phyloP scores from a whole-genome alignment of 35 echinoderm and acorn worm species.

The Anneissia japonica region DNA sequence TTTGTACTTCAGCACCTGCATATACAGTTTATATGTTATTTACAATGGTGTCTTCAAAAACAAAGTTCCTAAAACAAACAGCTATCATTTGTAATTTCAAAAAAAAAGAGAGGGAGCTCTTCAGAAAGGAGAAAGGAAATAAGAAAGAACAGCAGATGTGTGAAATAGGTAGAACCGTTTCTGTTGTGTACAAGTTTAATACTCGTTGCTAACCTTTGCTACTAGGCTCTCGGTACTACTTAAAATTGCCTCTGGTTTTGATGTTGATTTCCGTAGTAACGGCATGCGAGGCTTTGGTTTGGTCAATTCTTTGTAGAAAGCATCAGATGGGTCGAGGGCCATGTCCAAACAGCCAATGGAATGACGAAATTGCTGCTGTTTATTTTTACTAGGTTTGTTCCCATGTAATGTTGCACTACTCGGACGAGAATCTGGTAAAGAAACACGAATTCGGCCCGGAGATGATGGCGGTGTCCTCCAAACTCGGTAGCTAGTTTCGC shows the following conservation, averaged over 20 bases:
- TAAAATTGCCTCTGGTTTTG: conserved; percentile 32
- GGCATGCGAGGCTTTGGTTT: conserved; percentile 46
- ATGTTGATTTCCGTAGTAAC: conserved; percentile 21
- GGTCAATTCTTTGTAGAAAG: conserved; percentile 86
- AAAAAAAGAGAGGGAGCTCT: too few relatives aligned
- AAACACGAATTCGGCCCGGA: conserved; percentile 36
- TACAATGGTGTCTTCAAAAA: too few relatives aligned
- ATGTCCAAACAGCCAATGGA: conserved; percentile 75
- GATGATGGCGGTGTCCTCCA: conserved; percentile 88
- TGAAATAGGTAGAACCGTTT: not conserved
- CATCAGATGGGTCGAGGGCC: conserved; percentile 68
- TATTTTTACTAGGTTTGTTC: conserved; percentile 45
- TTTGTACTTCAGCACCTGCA: too few relatives aligned
- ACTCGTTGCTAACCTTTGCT: conserved; percentile 61
- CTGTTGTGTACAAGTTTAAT: not conserved
- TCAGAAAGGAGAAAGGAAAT: too few relatives aligned
- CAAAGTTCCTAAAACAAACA: too few relatives aligned
- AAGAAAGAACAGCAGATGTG: too few relatives aligned
- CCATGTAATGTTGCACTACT: not conserved
- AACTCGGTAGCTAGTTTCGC: conserved; percentile 29
- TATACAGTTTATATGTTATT: too few relatives aligned
- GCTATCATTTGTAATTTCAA: too few relatives aligned
- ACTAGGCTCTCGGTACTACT: conserved; percentile 96
- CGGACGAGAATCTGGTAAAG: not conserved
- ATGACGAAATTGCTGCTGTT: conserved; percentile 64